Conservation (phyloP, 2,888 invertebrate genomes). For the Nephrotoma appendiculata region DNA sequence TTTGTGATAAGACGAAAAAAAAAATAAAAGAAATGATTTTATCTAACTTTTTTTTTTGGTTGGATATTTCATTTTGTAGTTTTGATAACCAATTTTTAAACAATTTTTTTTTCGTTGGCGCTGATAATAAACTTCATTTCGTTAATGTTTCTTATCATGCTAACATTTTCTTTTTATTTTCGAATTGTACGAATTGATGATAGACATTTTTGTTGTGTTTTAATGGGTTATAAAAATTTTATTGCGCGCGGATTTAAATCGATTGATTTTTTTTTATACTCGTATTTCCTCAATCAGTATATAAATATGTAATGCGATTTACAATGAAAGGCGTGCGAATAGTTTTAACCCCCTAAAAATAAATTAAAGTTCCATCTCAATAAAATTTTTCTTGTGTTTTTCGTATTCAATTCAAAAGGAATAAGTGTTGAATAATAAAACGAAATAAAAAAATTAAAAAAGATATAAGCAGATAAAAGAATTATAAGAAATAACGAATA, state of each 20-base stretch:
- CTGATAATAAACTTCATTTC: not conserved
- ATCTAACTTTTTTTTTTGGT: not conserved
- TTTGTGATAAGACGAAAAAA: not conserved
- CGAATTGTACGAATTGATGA: not conserved
- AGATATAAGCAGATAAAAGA: slow-evolving; percentile 3
- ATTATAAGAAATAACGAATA: slow-evolving; percentile 2
- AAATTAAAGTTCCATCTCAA: not conserved
- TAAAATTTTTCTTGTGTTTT: not conserved
- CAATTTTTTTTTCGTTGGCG: not conserved
- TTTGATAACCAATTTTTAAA: not conserved
- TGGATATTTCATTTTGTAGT: not conserved
- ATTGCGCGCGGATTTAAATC: not conserved
- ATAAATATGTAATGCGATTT: too few species aligned
- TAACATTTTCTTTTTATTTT: not conserved
- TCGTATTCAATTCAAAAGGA: not conserved
- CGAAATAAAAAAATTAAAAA: not conserved
- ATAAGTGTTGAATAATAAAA: slow-evolving; percentile 4
- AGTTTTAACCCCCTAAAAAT: not conserved
- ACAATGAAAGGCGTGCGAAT: not conserved
- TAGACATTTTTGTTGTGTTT: not conserved
- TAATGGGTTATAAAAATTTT: not conserved
- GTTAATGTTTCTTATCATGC: not conserved
- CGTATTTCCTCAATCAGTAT: not conserved
- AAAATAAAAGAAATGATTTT: not conserved
- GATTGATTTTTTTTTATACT: not conserved